Base-by-base conservation (phyloP, 2,797 vertebrate genomes). In the Amniataba percoides region DNA sequence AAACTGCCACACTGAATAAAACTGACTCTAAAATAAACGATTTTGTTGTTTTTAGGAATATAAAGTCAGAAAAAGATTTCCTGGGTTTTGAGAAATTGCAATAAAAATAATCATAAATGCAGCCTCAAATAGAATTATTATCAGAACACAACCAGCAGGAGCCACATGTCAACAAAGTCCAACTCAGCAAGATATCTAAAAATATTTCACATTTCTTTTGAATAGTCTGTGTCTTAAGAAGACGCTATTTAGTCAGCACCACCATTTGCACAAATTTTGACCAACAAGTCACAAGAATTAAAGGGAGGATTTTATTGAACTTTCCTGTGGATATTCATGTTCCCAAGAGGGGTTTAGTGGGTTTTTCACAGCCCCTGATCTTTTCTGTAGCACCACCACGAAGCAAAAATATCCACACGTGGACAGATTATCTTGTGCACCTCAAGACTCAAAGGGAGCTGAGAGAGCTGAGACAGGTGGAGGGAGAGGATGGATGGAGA, bases 381-480 rank as follows among this genome's bases (percentile, higher is more conserved):
- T 49, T 75, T 14, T 31, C 31, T 42, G n/a, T 14, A 9, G 59
- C 15, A 0, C 25, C 49, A 45, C 25, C 52, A 48, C n/a, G 19
- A 57, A 21, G 7, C n/a, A 62, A 69, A 62, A 42, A 48, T 19
- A 6, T 80, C 12, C 25, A 64, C 56, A 56, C 40, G 40, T 34
- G 52, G 18, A 56, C 9, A 59, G 27, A 72, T 52, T 71, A 27
- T 27, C 48, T 10, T 46, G 12, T 67, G 25, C n/a, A 56, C 42
- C 40, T 74, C 2, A 56, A n/a, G 68, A 21, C 51, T 48, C 60
- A 76, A 74, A 51, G 11, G 46, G 42, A 78, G 64, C 7, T 62
- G 67, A 25, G 25, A 57, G 42, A 67, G 34, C 7, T 18, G 16
- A 40, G 27, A 48, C 42, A 63, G 45, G 10, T 31, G 31, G 39